Conservation (phyloP, 1,140 invertebrate species). For the Coenobita brevimanus region DNA sequence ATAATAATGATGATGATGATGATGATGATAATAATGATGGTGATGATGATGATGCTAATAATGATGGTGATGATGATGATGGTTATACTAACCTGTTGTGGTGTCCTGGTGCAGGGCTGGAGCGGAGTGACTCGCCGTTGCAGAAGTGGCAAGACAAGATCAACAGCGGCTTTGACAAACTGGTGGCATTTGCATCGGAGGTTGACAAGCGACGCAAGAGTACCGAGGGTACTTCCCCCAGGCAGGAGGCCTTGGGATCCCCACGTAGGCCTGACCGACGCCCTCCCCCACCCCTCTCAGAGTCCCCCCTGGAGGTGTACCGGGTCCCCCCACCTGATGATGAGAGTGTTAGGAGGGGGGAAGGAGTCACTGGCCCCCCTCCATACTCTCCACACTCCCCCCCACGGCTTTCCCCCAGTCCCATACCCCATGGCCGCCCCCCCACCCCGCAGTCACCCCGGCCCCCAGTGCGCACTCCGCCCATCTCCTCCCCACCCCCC, state of each 20-base stretch:
- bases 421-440: constrained; percentile 62
- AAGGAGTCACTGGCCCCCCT: constrained; percentile 68
- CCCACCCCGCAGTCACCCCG: constrained; percentile 61
- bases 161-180: constrained; percentile 88
- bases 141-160: constrained; percentile 88
- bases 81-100: neutral
- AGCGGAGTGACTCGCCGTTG: constrained; percentile 66
- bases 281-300: constrained; percentile 16
- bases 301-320: constrained; percentile 19
- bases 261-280: constrained; percentile 24
- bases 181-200: constrained; percentile 89
- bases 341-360: constrained; percentile 21
- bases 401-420: constrained; percentile 68
- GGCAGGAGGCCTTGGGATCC: constrained; percentile 47
- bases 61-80: neutral
- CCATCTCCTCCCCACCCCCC: constrained; percentile 67
- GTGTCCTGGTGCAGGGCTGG: constrained; percentile 30
- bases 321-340: constrained; percentile 26
- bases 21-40: no score
- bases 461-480: constrained; percentile 63
- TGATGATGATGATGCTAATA: no score
- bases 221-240: constrained; percentile 78
- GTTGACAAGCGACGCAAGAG: constrained; percentile 86
- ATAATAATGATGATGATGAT: no score
- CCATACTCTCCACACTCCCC: constrained; percentile 71